Evolutionary conservation across 2,797 vertebrate genomes (phyloP), one percentile per base, ranked within the genome.

Genomic region (Eulemur coronatus): DNA sequence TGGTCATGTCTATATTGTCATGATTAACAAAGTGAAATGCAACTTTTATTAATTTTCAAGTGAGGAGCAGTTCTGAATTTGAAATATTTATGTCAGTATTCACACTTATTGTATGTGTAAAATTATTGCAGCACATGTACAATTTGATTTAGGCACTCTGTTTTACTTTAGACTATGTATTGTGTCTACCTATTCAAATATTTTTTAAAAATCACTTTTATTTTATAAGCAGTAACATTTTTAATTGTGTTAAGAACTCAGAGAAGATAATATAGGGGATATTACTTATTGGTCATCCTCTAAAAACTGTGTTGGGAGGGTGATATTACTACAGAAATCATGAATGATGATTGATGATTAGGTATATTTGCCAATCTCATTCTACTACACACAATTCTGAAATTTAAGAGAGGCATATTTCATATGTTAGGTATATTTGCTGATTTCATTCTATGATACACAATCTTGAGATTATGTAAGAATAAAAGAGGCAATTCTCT

Each of bases 1-100:
- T 97, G 43, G 67, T 94, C 89, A 95, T 85, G 55, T 79, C 76
- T 92, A 91, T 97, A 86, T 93, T 85, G 4, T 43, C 80, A 55
- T 88, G 86, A 96, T 96, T 97, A 94, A 96, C 82, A 88, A 95
- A 82, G 57, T 95, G 61, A 91, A 96, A 84, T 89, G 17, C n/a
- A 41, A 48, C 61, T 84, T 91, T 85, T 89, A 89, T 91, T 91
- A 95, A 89, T 95, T 96, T 84, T 46, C 61, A 72, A 84, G 24
- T 84, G 30, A 88, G 81, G 94, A 89, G 26, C 41, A 72, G 79
- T 75, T 92, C 14, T 69, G 79, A 80, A 72, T 97, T 95, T 93
- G 38, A 96, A 70, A 94, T 67, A 70, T 86, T 90, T 92, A 81
- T 50, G 2, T 70, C 14, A 88, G 11, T 90, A 85, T 85, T 72